Base-by-base conservation (phyloP, 2,113 vertebrate species). In the Alectura lathami region DNA sequence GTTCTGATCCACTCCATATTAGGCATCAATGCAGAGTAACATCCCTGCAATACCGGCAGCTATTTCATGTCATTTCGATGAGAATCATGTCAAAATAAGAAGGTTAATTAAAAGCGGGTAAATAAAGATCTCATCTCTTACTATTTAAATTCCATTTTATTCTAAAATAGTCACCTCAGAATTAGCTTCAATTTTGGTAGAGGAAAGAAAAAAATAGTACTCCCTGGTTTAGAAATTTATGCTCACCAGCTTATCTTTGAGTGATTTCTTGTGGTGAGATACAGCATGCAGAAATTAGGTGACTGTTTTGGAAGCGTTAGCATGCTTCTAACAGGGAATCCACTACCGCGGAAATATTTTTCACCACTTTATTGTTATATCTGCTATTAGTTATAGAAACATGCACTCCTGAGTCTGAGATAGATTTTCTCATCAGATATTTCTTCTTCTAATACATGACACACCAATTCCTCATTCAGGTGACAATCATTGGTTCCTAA, bases 251-350 rank as follows among this genome's bases (percentile, higher is more conserved):
- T 84, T 63, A 81, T 17, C 64, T 88, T 83, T 64, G 88, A 93
- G 60, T 53, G 82, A 70, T 73, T 93, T 91, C 69, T 59, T 84
- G 51, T 76, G 24, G 48, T 92, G 69, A 94, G 78, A 82, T 69
- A 73, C 8, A 80, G 68, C 10, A 13, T 76, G 60, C 40, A 82
- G 63, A 76, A 78, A 91, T 81, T 76, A 86, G 73, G 21, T 56
- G 69, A 84, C 64, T 88, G 27, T 34, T 83, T 63, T 74, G 51
- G 76, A 94, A 89, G 83, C 26, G 21, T 57, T 62, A 1, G 5
- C 17, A 6, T 79, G 30, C 20, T 79, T 89, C 63, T 57, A 69
- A 59, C 2, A 80, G 17, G 45, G 18, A 93, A 70, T 83, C 88
- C 20, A 57, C 32, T 66, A 88, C 21, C 3, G 2, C 24, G 12